Percentiles rank a stretch among this genome's conserved stretches.
Conservation (phyloP, 2,113 vertebrate species). For the Thunnus thynnus region DNA sequence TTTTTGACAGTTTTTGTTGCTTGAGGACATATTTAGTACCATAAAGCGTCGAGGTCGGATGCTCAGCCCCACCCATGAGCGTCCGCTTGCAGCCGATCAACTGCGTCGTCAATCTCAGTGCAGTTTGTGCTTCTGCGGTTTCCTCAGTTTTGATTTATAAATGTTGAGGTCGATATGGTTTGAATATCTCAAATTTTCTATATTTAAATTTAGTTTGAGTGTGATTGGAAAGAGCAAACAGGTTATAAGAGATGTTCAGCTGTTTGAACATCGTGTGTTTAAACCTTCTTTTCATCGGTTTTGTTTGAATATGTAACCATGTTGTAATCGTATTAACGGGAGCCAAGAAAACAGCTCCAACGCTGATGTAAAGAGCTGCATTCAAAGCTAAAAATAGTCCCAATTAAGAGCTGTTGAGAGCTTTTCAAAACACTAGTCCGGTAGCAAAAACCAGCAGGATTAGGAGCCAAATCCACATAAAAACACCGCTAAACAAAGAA, state of each 20-base stretch:
- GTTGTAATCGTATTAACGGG: background rate
- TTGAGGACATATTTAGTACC: too few species aligned
- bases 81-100: too few species aligned
- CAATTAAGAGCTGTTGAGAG: slow-evolving; percentile 27
- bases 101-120: too few species aligned
- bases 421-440: background rate
- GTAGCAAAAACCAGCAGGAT: slow-evolving; percentile 4
- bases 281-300: background rate
- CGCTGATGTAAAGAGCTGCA: background rate
- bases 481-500: background rate
- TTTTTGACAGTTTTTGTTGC: too few species aligned
- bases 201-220: background rate
- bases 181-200: too few species aligned
- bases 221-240: background rate
- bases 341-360: background rate
- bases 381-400: slow-evolving; percentile 32
- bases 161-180: too few species aligned
- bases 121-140: too few species aligned
- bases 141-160: too few species aligned
- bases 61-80: too few species aligned
- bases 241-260: background rate
- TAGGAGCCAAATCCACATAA: background rate
- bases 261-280: background rate
- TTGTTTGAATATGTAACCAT: background rate
- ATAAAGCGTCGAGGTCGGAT: too few species aligned